These are phyloP conservation scores for Idaea aversata DNA, from an alignment of 2,888 invertebrate genomes.

Conservation along the genomic window DNA sequence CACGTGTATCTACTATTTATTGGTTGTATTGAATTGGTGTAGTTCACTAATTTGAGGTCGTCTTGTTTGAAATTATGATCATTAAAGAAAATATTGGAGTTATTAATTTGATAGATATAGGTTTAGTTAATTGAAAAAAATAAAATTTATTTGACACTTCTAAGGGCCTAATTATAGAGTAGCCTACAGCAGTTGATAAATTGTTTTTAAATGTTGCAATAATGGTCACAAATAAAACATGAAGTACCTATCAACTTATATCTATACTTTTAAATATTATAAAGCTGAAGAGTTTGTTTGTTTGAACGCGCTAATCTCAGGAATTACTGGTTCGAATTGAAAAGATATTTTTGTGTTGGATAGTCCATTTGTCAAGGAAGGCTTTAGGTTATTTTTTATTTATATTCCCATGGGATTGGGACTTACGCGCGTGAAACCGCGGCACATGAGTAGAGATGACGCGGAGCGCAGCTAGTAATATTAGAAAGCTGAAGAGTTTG, in stretches of 20 bases:
- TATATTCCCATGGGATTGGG: too few relatives aligned
- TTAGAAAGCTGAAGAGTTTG: too few relatives aligned
- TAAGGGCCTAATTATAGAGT: constrained; percentile 1
- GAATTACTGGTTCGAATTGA: too few relatives aligned
- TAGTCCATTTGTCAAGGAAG: too few relatives aligned
- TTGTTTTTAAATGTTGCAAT: not conserved
- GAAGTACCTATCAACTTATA: not conserved
- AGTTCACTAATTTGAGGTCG: not conserved
- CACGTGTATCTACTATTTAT: not conserved
- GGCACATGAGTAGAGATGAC: too few relatives aligned
- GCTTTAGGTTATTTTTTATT: too few relatives aligned
- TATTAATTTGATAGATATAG: not conserved
- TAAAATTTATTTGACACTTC: not conserved
- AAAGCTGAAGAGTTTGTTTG: too few relatives aligned
- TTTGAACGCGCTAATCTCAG: too few relatives aligned
- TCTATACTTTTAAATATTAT: too few relatives aligned
- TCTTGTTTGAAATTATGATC: not conserved
- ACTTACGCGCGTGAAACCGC: too few relatives aligned
- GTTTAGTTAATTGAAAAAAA: not conserved
- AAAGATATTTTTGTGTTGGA: too few relatives aligned
- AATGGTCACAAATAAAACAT: not conserved
- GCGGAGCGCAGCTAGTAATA: too few relatives aligned
- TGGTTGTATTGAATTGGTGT: not conserved
- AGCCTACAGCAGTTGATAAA: not conserved
- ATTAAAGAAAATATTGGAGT: not conserved